Base-by-base conservation (phyloP, 2,113 vertebrate species). In the Corynorhinus townsendii region DNA sequence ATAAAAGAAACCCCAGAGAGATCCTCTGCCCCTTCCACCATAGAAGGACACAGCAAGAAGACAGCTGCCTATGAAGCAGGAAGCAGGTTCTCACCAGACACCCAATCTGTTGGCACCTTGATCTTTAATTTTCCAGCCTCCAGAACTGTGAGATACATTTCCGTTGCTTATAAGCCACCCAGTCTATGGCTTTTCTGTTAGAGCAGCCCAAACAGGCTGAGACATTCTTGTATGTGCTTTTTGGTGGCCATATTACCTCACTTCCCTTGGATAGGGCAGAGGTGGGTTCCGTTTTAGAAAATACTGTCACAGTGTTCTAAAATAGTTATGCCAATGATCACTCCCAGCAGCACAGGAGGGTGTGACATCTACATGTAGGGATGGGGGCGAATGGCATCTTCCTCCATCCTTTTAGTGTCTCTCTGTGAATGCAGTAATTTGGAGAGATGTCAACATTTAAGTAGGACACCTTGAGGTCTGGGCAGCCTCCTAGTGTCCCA, bases 271-370 rank as follows among this genome's bases (percentile, higher is more conserved):
- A 5, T 24, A 3, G n/a, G 35, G 16, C 22, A 26, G 28, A 16
- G 5, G 0, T 1, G 12, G 15, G 38, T 24, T 68, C 7, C 4
- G 28, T 35, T 43, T 35, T 52, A 71, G 86, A 43, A 71, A 43
- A 38, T 40, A 17, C 59, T 35, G 30, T 11, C 15, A 5, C 24
- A 2, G 15, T 45, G 54, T 47, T 47, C 80, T 35, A 4, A 47
- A 75, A 30, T 43, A 40, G 54, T n/a, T 59, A 33, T n/a, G 45
- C 45, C 33, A 9, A 2, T 19, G 30, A 5, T 17, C 47, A 24
- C 66, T 47, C 1, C 40, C 66, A 7, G 49, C 19, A 17, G 26
- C 5, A 0, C 26, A 1, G 0, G 11, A 28, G 15, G 2, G 16
- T 5, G 1, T 24, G 71, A 62, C 64, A 14, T 17, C 38, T 4